Evolutionary conservation across 1,140 invertebrate species (phyloP).

Genomic region (Ips typographus): DNA sequence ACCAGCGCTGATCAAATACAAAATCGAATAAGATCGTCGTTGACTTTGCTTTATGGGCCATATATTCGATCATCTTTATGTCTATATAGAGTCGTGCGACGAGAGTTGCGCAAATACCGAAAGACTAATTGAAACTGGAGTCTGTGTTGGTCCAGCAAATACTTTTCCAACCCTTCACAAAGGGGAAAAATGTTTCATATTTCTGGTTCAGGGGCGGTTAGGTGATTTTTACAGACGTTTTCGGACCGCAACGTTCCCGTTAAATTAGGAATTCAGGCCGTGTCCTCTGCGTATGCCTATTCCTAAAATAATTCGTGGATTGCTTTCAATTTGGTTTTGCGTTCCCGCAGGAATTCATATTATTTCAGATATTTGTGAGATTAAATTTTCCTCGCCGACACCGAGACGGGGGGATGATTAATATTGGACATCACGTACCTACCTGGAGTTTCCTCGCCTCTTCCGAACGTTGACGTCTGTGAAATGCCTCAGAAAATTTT

Average conservation of each 20-base stretch:
- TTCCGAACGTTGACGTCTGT: not conserved
- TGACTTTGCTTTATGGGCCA: conserved; percentile 41
- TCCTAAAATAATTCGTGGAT: conserved; percentile 48
- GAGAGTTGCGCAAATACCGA: conserved; percentile 47
- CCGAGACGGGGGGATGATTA: conserved; percentile 30
- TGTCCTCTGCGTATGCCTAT: conserved; percentile 39
- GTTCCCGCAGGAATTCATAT: conserved; percentile 42
- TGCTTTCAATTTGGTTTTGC: conserved; percentile 45
- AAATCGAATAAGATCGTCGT: conserved; percentile 39
- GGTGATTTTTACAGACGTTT: conserved; percentile 4
- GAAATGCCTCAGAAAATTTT: too few species aligned
- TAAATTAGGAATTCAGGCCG: conserved; percentile 36
- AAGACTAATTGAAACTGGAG: conserved; percentile 49
- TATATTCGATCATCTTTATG: conserved; percentile 37
- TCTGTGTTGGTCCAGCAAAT: conserved; percentile 47
- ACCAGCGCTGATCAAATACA: conserved; percentile 24
- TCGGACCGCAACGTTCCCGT: not conserved
- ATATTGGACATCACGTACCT: conserved; percentile 32
- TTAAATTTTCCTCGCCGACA: conserved; percentile 40
- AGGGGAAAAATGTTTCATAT: conserved; percentile 5
- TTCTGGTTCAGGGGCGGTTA: not conserved
- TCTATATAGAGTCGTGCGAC: conserved; percentile 47
- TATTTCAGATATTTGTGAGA: conserved; percentile 43
- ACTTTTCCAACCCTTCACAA: conserved; percentile 37
- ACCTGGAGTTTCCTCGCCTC: conserved; percentile 15